These are phyloP conservation scores for Spinibarbus caldwelli DNA, from an alignment of 2,797 vertebrate species.

Conservation along the genomic window DNA sequence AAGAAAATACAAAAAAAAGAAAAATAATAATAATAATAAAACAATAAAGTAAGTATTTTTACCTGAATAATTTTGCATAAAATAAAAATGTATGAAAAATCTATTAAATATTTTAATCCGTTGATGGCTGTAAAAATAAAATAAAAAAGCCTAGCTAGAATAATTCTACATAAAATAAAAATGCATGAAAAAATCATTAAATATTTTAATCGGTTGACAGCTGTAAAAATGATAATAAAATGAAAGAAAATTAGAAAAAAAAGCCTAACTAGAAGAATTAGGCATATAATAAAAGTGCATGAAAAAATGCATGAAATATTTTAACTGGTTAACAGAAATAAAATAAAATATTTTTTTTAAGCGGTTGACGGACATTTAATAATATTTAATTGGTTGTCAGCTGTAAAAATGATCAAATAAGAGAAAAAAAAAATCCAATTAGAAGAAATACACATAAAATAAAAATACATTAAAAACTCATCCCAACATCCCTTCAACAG, in stretches of 20 bases:
- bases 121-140: background rate
- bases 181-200: too few relatives aligned
- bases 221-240: too few relatives aligned
- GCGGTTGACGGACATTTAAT: too few relatives aligned
- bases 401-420: background rate
- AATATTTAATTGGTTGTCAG: too few relatives aligned
- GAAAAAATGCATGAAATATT: background rate
- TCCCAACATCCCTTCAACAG: background rate
- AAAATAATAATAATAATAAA: too few relatives aligned
- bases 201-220: too few relatives aligned
- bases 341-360: too few relatives aligned
- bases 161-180: too few relatives aligned
- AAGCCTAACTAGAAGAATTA: background rate
- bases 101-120: background rate
- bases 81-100: background rate
- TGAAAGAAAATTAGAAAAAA: background rate
- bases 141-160: too few relatives aligned
- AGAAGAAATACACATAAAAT: too few relatives aligned
- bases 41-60: too few relatives aligned
- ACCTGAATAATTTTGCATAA: background rate
- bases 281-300: background rate
- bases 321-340: background rate
- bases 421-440: background rate
- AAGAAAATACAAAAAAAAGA: background rate
- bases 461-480: background rate